Evolutionary conservation across 2,888 invertebrate species (phyloP), one percentile per base, ranked within the genome.

Genomic region (Julus scandinavius): DNA sequence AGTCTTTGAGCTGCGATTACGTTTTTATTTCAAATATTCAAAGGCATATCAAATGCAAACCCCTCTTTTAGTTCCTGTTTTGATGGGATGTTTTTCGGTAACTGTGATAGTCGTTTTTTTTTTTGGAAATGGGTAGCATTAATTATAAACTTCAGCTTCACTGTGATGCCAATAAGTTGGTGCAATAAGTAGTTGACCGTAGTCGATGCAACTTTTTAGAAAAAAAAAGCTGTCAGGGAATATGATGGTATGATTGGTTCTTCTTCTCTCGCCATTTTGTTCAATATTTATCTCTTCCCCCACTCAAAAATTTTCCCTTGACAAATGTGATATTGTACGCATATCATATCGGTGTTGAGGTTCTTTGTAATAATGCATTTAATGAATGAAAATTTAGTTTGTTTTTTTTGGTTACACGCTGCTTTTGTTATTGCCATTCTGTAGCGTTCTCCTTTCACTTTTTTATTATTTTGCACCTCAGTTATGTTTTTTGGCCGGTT

Each of bases 91-190:
- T 63, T 63, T 63, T 63, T n/a, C n/a, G 63, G n/a, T 63, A 63
- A 63, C 63, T 63, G 63, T 63, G 63, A 63, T 63, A 63, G n/a
- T 63, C n/a, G n/a, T n/a, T n/a, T n/a, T n/a, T n/a, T n/a, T n/a
- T n/a, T 63, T 63, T 63, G 4, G 7, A 17, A 63, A 63, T 63
- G 63, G 63, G 63, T n/a, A 17, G n/a, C 58, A 58, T 58, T 58
- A 58, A 58, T 58, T 4, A 58, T 58, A n/a, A n/a, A 58, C 58
- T 58, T 17, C 17, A 58, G 58, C 63, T 63, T 15, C n/a, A n/a
- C n/a, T 63, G 63, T n/a, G n/a, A 63, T n/a, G 63, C 63, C 63
- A n/a, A n/a, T 63, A 63, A 63, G 6, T 63, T n/a, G 63, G 63
- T 63, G 63, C 63, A 63, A 63, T 63, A 63, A 63, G 63, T 50